Evolutionary conservation across 2,797 vertebrate genomes (phyloP).

Genomic region (Falco peregrinus): DNA sequence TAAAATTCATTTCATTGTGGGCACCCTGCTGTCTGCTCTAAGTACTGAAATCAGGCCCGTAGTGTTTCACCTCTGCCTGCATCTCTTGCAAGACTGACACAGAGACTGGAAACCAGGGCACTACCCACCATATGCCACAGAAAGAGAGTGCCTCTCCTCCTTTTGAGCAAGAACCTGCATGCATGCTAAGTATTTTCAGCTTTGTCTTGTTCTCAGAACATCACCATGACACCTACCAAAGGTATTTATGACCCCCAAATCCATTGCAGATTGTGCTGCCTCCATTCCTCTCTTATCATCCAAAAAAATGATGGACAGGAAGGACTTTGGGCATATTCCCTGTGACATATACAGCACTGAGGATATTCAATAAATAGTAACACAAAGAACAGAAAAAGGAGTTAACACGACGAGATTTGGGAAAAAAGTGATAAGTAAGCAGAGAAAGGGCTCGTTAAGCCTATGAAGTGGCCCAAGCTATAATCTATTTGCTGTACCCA

Average conservation of each 20-base stretch:
- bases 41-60: background rate
- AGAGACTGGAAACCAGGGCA: background rate
- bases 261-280: background rate
- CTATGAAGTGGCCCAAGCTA: conserved; percentile 21
- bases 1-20: background rate
- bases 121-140: background rate
- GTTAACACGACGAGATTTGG: background rate
- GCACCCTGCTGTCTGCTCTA: background rate
- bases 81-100: background rate
- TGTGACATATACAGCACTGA: background rate
- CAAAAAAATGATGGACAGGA: background rate
- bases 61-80: background rate
- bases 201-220: background rate
- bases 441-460: conserved; percentile 29
- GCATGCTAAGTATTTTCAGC: background rate
- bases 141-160: background rate
- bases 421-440: conserved; percentile 19
- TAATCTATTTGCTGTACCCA: conserved; percentile 67
- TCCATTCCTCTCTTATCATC: background rate
- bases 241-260: background rate
- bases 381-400: background rate
- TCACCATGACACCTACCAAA: conserved; percentile 8
- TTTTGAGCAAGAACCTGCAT: background rate
- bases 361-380: conserved; percentile 37
- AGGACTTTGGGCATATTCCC: background rate